Evolutionary conservation across 2,888 invertebrate species (phyloP).

Genomic region (Tetragonisca angustula): DNA sequence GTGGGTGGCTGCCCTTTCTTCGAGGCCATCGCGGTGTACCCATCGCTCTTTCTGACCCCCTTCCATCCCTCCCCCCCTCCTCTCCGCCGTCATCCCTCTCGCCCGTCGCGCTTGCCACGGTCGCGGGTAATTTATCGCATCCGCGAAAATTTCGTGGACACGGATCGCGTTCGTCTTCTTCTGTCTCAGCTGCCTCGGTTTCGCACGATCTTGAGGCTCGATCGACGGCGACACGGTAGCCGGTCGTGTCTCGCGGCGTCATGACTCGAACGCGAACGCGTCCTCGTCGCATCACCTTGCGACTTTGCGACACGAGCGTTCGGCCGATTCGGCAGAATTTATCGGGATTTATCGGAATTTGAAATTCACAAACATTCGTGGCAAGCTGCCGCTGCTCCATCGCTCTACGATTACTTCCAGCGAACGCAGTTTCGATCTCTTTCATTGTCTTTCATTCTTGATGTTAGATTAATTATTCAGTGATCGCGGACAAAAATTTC

Average conservation of each 20-base stretch:
- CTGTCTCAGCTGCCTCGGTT: neutral
- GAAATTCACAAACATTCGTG: accelerated
- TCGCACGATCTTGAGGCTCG: conserved; percentile 28
- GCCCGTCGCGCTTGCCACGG: neutral
- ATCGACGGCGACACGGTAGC: conserved; percentile 40
- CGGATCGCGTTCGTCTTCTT: conserved; percentile 25
- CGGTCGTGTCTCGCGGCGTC: neutral
- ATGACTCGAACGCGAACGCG: neutral
- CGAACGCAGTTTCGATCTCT: no score
- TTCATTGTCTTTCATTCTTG: no score
- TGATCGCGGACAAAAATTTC: neutral
- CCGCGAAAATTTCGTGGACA: conserved; percentile 76
- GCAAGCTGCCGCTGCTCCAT: no score
- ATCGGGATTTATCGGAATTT: neutral
- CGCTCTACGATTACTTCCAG: no score
- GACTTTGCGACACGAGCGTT: neutral
- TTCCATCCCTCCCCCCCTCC: neutral
- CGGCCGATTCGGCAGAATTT: neutral
- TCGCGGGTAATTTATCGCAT: conserved; percentile 77
- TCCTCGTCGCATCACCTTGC: neutral
- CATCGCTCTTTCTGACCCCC: conserved; percentile 70
- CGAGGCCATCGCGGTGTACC: conserved; percentile 67
- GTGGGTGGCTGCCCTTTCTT: conserved; percentile 81
- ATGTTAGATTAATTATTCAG: no score
- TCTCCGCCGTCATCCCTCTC: no score